Conservation (phyloP, 2,888 invertebrate species). For the Hyppa rectilinea region DNA sequence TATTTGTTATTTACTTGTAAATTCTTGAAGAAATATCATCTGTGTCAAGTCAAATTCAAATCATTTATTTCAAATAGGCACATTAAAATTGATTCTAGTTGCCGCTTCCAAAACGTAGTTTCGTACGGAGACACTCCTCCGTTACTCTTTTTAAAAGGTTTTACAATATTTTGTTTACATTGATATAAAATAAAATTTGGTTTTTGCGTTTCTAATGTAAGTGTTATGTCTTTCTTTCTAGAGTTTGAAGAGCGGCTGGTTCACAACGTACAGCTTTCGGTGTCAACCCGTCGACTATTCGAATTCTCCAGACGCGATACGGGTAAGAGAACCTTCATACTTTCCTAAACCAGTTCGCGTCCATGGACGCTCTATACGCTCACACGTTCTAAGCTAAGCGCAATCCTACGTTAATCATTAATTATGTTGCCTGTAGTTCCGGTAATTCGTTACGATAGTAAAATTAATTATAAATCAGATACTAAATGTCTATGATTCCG, state of each 20-base stretch:
- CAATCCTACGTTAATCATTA: background rate
- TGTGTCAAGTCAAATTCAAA: too few relatives aligned
- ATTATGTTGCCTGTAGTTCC: background rate
- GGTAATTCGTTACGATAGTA: background rate
- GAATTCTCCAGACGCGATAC: slow-evolving; percentile 92
- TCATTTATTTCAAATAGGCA: too few relatives aligned
- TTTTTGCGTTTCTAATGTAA: slow-evolving; percentile 12
- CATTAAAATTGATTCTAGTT: too few relatives aligned
- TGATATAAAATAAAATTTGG: too few relatives aligned
- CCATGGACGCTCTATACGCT: background rate
- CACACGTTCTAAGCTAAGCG: background rate
- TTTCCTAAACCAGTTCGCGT: slow-evolving; percentile 43
- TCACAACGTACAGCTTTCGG: slow-evolving; percentile 94
- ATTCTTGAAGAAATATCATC: background rate
- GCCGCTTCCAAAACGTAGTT: too few relatives aligned
- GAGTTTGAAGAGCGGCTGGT: slow-evolving; percentile 94
- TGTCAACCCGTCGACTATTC: slow-evolving; percentile 98
- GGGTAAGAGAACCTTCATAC: slow-evolving; percentile 82
- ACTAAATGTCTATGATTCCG: background rate
- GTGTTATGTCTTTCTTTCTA: slow-evolving; percentile 74
- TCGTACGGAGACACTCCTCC: too few relatives aligned
- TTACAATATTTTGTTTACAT: too few relatives aligned
- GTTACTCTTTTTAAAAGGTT: too few relatives aligned
- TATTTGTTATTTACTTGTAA: background rate
- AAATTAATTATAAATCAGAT: background rate